Evolutionary conservation across 2,888 invertebrate genomes (phyloP), one percentile per base, ranked within the genome.

Genomic region (Hypselothyrea guttata): DNA sequence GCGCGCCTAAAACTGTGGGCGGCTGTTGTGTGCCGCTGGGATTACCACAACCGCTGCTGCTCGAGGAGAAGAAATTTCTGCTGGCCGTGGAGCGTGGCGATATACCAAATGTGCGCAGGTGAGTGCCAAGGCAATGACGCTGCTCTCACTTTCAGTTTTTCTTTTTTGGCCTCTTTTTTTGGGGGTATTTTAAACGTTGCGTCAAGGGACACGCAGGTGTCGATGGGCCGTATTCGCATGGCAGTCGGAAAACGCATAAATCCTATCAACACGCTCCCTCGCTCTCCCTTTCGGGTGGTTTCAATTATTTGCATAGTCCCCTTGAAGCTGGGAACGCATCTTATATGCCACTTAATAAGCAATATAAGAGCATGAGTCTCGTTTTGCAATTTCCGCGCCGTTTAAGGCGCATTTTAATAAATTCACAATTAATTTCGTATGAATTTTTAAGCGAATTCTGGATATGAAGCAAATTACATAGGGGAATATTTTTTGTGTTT

Each of bases 61-160:
- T 94, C 52, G 95, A 96, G 76, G 98, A 98, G 91, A 98, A 97
- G 91, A 96, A 96, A 87, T 98, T 95, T 89, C 92, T 98, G 22
- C 91, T 98, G 54, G 96, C 97, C 0, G 97, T 98, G 16, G 98
- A 98, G 90, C 91, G 98, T 54, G 98, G 98, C 2, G 98, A 99
- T 89, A 92, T 97, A 88, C 94, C 94, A 9, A 95, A 96, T 87
- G 97, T 97, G 15, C 92, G 94, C 87, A 93, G 95, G 94, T 95
- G 90, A 91, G 89, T 85, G 41, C 31, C 55, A 28, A 40, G 22
- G 31, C 56, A 35, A 40, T 62, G 56, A 47, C 46, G 56, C 8
- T 60, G 37, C 37, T 47, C 15, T 12, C 9, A 1, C 7, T 27
- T 37, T 16, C 11, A 18, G 37, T 38, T 35, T 31, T 28, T n/a